phyloP scores from a whole-genome alignment of 1,140 invertebrate species.

The Dolichoris vasculosae region DNA sequence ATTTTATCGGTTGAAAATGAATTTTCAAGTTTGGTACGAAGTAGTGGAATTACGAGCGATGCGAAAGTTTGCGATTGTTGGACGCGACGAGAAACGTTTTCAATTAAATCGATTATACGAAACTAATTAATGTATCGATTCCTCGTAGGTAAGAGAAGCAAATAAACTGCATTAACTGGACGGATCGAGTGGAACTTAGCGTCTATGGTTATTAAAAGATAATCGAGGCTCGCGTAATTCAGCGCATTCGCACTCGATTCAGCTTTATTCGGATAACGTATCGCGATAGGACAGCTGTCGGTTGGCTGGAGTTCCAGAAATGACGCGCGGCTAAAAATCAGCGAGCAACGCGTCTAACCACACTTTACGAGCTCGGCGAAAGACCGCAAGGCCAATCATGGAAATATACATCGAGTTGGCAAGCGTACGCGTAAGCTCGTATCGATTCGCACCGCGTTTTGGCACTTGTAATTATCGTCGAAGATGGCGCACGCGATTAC shows the following conservation, averaged over 20 bases:
- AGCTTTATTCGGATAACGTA: background rate
- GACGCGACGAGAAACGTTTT: too few species aligned
- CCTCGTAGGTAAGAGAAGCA: too few species aligned
- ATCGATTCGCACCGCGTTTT: background rate
- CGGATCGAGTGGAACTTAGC: too few species aligned
- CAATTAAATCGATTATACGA: too few species aligned
- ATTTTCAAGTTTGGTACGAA: too few species aligned
- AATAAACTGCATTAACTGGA: too few species aligned
- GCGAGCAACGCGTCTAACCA: background rate
- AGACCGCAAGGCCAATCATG: background rate
- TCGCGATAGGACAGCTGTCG: too few species aligned
- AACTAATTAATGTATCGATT: too few species aligned
- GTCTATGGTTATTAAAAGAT: background rate
- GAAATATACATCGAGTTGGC: background rate
- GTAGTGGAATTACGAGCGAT: too few species aligned
- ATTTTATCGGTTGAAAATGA: too few species aligned
- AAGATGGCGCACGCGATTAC: background rate
- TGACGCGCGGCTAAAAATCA: background rate
- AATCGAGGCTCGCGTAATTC: background rate
- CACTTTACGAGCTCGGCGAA: background rate
- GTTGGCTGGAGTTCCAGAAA: background rate
- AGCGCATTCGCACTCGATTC: background rate
- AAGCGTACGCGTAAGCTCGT: background rate
- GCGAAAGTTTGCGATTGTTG: too few species aligned
- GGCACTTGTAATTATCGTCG: constrained; percentile 1